These are phyloP conservation scores for Gopherus flavomarginatus DNA, from an alignment of 2,113 vertebrate genomes.

Conservation along the genomic window DNA sequence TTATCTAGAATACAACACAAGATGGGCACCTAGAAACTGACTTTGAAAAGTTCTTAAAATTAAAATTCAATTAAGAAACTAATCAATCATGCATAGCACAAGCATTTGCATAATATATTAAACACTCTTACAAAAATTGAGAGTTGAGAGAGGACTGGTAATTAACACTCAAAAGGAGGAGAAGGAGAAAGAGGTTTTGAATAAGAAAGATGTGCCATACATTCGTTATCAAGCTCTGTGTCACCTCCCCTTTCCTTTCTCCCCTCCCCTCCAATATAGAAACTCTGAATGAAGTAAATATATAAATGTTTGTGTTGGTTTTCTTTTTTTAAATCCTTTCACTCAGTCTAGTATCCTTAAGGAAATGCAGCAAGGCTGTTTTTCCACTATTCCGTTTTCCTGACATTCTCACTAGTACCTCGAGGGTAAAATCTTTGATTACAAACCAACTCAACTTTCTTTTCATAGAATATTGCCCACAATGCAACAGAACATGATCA, in stretches of 20 bases:
- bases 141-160: background rate
- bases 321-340: too few species aligned
- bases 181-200: background rate
- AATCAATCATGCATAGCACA: background rate
- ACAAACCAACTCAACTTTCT: too few species aligned
- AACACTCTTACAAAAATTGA: background rate
- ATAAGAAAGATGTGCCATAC: background rate
- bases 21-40: background rate
- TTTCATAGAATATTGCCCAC: too few species aligned
- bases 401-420: too few species aligned
- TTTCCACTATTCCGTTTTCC: too few species aligned
- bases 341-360: too few species aligned
- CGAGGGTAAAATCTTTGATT: too few species aligned
- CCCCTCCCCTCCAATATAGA: too few species aligned
- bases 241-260: background rate
- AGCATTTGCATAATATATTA: background rate
- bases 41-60: background rate
- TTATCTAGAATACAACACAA: background rate
- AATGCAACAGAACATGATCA: too few species aligned
- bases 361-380: too few species aligned
- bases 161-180: background rate
- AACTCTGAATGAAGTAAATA: too few species aligned
- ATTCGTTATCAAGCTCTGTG: background rate
- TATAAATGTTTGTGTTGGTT: too few species aligned
- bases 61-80: background rate